A percentile compares a stretch with the other conserved stretches of the same genome.
These are phyloP conservation scores for Perizoma flavofasciatum DNA, from an alignment of 2,888 invertebrate species.

Conservation along the genomic window DNA sequence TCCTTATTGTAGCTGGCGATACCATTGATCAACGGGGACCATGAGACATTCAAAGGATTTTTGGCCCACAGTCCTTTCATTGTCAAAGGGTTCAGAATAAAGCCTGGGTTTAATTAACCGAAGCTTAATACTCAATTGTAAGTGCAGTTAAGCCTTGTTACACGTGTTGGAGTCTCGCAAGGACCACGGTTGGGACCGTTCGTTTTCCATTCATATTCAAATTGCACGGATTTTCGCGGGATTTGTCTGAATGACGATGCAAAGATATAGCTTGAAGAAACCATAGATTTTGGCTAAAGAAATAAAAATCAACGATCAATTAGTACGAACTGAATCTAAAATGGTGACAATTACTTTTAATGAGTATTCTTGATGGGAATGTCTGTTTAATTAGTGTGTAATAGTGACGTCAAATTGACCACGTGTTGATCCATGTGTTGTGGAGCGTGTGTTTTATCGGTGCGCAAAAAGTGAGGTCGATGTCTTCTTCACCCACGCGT, in stretches of 20 bases:
- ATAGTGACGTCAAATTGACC: slow-evolving; percentile 21
- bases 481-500: not conserved
- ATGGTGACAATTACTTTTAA: slow-evolving; percentile 9
- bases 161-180: slow-evolving; percentile 76
- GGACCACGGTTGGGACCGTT: slow-evolving; percentile 53
- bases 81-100: slow-evolving; percentile 78
- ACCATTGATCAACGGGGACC: slow-evolving; percentile 47
- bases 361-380: slow-evolving; percentile 9
- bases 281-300: not conserved
- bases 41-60: slow-evolving; percentile 66
- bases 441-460: slow-evolving; percentile 6
- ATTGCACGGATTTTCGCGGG: slow-evolving; percentile 43
- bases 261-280: not conserved
- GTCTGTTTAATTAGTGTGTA: slow-evolving; percentile 6
- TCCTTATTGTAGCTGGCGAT: slow-evolving; percentile 46
- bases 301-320: slow-evolving; percentile 1
- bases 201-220: slow-evolving; percentile 68
- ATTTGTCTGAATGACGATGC: slow-evolving; percentile 15
- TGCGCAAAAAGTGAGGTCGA: slow-evolving; percentile 11
- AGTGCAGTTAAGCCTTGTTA: slow-evolving; percentile 77
- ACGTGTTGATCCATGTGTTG: slow-evolving; percentile 14
- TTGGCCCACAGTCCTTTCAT: slow-evolving; percentile 67
- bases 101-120: slow-evolving; percentile 80
- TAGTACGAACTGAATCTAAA: not conserved
- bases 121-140: slow-evolving; percentile 81